Evolutionary conservation across 2,113 vertebrate species (phyloP).

Genomic region (Apus apus): DNA sequence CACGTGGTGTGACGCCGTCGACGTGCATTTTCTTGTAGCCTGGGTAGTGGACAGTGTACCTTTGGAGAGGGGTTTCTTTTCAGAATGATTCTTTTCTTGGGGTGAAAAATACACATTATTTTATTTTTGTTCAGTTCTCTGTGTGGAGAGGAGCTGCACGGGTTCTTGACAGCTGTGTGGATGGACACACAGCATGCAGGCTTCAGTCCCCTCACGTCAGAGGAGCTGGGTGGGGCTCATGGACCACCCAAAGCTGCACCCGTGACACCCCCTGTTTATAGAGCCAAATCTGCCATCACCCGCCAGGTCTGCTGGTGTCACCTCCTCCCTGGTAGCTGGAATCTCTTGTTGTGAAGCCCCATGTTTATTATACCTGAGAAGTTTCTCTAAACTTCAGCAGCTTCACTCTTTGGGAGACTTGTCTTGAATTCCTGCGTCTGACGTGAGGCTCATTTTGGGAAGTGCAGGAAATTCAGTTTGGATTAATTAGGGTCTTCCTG

Average conservation of each 20-base stretch:
- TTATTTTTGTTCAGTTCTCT: not conserved
- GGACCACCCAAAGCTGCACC: constrained; percentile 29
- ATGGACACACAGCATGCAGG: not conserved
- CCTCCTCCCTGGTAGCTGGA: not conserved
- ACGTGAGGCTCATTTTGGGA: not conserved
- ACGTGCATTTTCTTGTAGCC: not conserved
- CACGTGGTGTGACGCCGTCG: constrained; percentile 1
- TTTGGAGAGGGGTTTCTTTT: not conserved
- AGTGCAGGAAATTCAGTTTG: not conserved
- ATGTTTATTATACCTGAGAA: not conserved
- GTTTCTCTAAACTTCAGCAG: not conserved
- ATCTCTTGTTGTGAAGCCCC: not conserved
- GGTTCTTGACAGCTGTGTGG: constrained; percentile 1
- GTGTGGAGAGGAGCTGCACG: not conserved
- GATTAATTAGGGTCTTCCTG: not conserved
- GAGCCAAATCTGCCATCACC: not conserved
- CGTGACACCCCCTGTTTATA: not conserved
- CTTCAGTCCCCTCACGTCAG: constrained; percentile 54
- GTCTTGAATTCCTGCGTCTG: not conserved
- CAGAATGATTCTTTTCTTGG: not conserved
- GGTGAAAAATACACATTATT: not conserved
- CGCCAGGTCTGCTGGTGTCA: not conserved
- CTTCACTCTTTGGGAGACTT: not conserved
- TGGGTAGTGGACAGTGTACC: constrained; percentile 5
- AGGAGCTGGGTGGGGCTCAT: constrained; percentile 62